A percentile compares a stretch with the other conserved stretches of the same genome.
Evolutionary conservation across 2,797 vertebrate species (phyloP).

Genomic region (Pteronotus mesoamericanus): DNA sequence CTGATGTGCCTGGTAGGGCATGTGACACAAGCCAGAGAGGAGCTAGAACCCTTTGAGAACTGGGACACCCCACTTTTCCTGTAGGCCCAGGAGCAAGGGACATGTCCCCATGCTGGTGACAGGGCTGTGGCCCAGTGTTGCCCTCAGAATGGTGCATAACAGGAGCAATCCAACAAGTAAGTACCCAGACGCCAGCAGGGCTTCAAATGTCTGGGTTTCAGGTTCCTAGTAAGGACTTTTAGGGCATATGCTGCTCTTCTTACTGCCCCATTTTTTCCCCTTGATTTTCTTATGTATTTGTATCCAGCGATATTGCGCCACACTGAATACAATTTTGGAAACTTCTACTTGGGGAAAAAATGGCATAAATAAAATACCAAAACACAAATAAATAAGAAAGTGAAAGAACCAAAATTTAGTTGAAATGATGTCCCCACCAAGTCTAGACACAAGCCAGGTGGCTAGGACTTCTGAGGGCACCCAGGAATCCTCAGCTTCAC

Average conservation of each 20-base stretch:
- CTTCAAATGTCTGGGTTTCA: neutral
- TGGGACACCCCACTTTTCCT: neutral
- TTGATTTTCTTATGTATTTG: constrained; percentile 4
- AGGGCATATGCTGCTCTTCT: neutral
- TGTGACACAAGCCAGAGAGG: neutral
- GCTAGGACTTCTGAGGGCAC: neutral
- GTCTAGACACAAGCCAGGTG: neutral
- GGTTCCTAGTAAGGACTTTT: neutral
- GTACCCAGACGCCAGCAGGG: neutral
- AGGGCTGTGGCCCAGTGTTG: too few species aligned
- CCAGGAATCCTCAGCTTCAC: neutral
- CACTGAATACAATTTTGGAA: neutral
- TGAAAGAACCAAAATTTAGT: neutral
- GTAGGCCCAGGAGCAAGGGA: neutral
- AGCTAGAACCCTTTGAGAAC: neutral
- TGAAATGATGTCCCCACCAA: neutral
- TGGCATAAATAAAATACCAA: neutral
- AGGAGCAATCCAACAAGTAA: neutral
- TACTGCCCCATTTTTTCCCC: neutral
- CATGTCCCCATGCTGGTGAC: too few species aligned
- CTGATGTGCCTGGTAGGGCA: neutral
- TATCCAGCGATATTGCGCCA: neutral
- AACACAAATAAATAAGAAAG: neutral
- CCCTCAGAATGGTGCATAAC: too few species aligned
- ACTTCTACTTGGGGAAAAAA: neutral